Evolutionary conservation across 2,888 invertebrate species (phyloP).

Genomic region (Prostheceraeus crozeri): DNA sequence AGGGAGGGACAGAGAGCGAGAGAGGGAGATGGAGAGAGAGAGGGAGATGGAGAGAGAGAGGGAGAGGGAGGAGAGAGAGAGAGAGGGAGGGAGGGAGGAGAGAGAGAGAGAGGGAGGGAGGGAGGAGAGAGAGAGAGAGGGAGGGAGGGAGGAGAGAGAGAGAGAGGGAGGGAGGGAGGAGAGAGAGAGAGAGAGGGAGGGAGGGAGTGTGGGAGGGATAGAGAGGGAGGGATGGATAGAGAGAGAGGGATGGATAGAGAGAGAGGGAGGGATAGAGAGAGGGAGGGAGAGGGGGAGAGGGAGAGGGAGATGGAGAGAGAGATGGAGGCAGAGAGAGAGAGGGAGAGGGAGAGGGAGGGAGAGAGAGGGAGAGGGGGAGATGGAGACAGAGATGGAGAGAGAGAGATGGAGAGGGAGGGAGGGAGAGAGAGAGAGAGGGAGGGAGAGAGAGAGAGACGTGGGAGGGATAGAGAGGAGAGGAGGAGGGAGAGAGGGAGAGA

Average conservation of each 20-base stretch:
- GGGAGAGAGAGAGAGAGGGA: too few species aligned
- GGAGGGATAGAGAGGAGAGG: neutral
- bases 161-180: slow-evolving; percentile 2
- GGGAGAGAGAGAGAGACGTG: neutral
- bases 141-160: neutral
- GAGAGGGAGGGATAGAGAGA: neutral
- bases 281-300: neutral
- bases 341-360: neutral
- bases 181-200: too few species aligned
- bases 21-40: too few species aligned
- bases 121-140: too few species aligned
- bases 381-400: slow-evolving; percentile 4
- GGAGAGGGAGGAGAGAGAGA: neutral
- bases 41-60: neutral
- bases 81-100: neutral
- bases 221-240: too few species aligned
- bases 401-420: slow-evolving; percentile 3
- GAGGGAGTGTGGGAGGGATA: too few species aligned
- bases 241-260: neutral
- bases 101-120: neutral
- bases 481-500: too few species aligned
- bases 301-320: neutral
- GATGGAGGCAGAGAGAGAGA: too few species aligned
- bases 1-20: neutral
- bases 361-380: neutral